Evolutionary conservation across 2,797 vertebrate species (phyloP), one percentile per base, ranked within the genome.

Genomic region (Malurus splendens): DNA sequence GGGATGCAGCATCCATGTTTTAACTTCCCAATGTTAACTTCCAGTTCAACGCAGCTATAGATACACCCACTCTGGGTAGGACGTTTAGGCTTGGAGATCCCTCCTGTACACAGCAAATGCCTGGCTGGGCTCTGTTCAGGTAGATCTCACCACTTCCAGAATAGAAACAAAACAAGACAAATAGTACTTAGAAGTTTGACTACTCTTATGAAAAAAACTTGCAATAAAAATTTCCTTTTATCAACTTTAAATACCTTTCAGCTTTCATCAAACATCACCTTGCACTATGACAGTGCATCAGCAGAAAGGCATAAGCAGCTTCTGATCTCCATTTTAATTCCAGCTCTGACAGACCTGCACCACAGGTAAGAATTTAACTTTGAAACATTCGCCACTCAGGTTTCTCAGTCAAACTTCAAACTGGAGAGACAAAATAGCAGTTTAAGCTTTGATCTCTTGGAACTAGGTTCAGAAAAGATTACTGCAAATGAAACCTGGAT

Each of bases 161-260:
- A 82, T 4, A 59, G 32, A 70, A 82, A 84, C 39, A 68, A 65
- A 41, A 1, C 45, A 52, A 38, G 23, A 39, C 51, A 88, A 86
- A 48, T 19, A 82, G 55, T 45, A 79, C 66, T 88, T 18, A 50
- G 28, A 84, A 79, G 32, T 77, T 67, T 71, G 64, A 84, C 48
- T 91, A 62, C 44, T 59, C 59, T 72, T 39, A 86, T 12, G 17
- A 73, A 60, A 90, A 65, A 27, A 86, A 54, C 81, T 77, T 47
- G 64, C 47, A 75, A 12, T 68, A 92, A 92, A 92, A 92, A 92
- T 72, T 92, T 64, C 44, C 80, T 94, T 95, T 92, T 82, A 92
- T 92, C 68, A 90, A 42, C 42, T 27, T 57, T 81, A 90, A 88
- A 70, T 23, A 85, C 33, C 47, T 71, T 44, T 25, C n/a, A 52